phyloP scores from a whole-genome alignment of 2,113 vertebrate species.

The Scophthalmus maximus region DNA sequence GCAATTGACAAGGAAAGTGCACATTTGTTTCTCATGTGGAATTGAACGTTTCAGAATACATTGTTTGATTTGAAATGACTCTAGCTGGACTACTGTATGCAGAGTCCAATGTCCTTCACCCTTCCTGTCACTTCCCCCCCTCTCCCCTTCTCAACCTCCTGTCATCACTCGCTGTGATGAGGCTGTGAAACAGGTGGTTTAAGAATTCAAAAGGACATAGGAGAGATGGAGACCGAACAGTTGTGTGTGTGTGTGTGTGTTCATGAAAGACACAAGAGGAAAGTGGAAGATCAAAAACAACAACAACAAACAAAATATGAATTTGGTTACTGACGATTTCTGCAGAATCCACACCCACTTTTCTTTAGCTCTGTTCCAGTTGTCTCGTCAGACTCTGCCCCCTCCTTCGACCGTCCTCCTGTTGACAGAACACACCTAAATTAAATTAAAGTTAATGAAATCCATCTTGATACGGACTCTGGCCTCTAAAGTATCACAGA shows the following conservation, averaged over 20 bases:
- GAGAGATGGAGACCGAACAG: constrained; percentile 62
- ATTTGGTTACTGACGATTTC: constrained; percentile 24
- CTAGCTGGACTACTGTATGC: constrained; percentile 31
- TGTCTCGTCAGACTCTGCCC: constrained; percentile 16
- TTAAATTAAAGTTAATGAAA: constrained; percentile 55
- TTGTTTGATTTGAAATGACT: constrained; percentile 24
- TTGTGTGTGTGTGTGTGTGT: constrained; percentile 21
- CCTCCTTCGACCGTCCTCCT: constrained; percentile 4
- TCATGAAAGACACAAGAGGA: constrained; percentile 34
- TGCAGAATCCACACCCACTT: background rate
- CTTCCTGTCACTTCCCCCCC: constrained; percentile 11
- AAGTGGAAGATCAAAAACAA: constrained; percentile 36
- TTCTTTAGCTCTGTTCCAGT: constrained; percentile 16
- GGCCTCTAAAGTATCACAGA: constrained; percentile 35
- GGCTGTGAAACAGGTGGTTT: constrained; percentile 74
- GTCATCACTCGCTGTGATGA: constrained; percentile 75
- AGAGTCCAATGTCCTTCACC: constrained; percentile 65
- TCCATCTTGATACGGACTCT: constrained; percentile 45
- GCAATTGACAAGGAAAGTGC: background rate
- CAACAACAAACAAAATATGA: constrained; percentile 28
- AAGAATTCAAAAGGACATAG: constrained; percentile 71
- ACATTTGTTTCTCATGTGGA: too few relatives aligned
- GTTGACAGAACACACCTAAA: constrained; percentile 42
- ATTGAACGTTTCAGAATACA: too few relatives aligned
- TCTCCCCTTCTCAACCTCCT: constrained; percentile 66